Conservation (phyloP, 2,113 vertebrate genomes). For the Plecotus auritus region DNA sequence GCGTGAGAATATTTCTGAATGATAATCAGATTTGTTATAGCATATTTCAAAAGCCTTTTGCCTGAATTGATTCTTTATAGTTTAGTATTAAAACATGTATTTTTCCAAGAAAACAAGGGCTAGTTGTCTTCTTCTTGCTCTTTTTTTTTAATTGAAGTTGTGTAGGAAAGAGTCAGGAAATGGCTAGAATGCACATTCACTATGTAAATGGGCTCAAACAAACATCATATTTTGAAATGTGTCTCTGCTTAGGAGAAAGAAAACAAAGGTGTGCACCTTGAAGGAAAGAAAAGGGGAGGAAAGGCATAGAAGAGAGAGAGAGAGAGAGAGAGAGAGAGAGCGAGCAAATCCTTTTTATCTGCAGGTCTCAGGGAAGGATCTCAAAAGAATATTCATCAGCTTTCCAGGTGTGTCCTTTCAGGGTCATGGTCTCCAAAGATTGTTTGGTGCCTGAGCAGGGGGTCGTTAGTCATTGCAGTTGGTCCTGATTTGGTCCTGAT, state of each 20-base stretch:
- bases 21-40: constrained; percentile 13
- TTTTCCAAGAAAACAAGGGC: neutral
- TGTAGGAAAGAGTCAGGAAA: neutral
- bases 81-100: neutral
- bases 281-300: neutral
- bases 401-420: neutral
- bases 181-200: neutral
- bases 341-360: neutral
- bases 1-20: constrained; percentile 30
- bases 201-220: neutral
- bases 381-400: neutral
- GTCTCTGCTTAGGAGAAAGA: neutral
- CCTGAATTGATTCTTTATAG: neutral
- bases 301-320: too few species aligned
- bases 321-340: neutral
- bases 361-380: neutral
- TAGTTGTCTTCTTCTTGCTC: neutral
- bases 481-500: neutral
- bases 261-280: neutral
- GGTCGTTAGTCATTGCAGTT: neutral
- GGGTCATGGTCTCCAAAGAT: neutral
- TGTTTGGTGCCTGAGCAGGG: neutral
- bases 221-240: neutral
- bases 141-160: neutral
- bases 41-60: neutral